Base-by-base conservation (phyloP, 2,888 invertebrate species). In the Sminthurides aquaticus region DNA sequence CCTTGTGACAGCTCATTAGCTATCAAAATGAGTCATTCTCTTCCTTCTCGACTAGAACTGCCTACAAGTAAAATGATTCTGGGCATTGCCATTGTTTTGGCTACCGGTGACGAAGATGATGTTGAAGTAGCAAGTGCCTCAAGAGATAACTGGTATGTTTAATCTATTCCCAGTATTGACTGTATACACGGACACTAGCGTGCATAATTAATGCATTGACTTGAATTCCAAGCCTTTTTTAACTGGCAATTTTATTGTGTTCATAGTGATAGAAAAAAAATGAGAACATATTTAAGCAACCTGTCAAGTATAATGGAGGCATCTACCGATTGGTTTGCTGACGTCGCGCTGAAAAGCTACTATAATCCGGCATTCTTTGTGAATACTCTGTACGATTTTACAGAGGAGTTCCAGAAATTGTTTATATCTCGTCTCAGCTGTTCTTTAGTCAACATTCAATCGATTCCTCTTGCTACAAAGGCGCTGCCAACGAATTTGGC, bases 71-170 rank as follows among this genome's bases (percentile, higher is more conserved):
- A 65, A 60, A 68, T 62, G 11, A 18, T 66, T 18, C 59, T 68
- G 5, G 68, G 68, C 2, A 49, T 68, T 22, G 68, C 62, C n/a
- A 60, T 68, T 49, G 57, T 68, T 2, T 60, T 68, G 22, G 62
- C 62, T 1, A 65, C 56, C n/a, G 48, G 57, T 5, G 64, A 64
- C 27, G 65, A 67, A 49, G 54, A 57, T 3, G 65, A 57, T 22
- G n/a, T n/a, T n/a, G n/a, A n/a, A n/a, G 26, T 52, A 20, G 52
- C 18, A 8, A 52, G 8, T 52, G 5, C 52, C 52, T 48, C 56
- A 48, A 34, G 62, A 34, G 62, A 62, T 29, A 57, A 15, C 22
- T 62, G 55, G 62, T 62, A 43, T 49, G 34, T 3, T n/a, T n/a
- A n/a, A n/a, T n/a, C n/a, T n/a, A n/a, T n/a, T n/a, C n/a, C n/a